Base-by-base conservation (phyloP, 2,888 invertebrate genomes). In the Cataglyphis rosenhaueri region DNA sequence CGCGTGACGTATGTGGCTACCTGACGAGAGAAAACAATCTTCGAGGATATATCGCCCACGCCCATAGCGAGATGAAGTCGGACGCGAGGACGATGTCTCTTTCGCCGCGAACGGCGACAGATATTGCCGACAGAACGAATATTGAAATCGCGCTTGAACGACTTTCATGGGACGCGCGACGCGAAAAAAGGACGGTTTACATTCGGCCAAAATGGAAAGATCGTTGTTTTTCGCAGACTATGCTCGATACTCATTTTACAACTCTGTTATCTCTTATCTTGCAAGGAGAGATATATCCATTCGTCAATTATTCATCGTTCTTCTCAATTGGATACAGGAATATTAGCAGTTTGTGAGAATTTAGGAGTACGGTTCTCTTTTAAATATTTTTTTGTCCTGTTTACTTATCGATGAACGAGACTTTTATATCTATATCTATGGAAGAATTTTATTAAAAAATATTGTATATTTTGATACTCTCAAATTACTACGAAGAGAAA, bases 11-110 rank as follows among this genome's bases (percentile, higher is more conserved):
- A 94, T 94, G 94, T 92, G 94, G 94, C 94, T 93, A 94, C 94
- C 94, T 94, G 94, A 94, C 93, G 94, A 94, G 94, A 94, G 94
- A 94, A 94, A 94, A 94, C 94, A 94, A 94, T 94, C 94, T 94
- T 94, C 93, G 93, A 92, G 92, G 92, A 94, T 93, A 92, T 94
- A 94, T 94, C 93, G 94, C 90, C 92, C 90, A 89, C 84, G 86
- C 87, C 87, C 85, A 88, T 82, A 78, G 78, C 84, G 83, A 61
- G 85, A 81, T 76, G 55, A 35, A 55, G 41, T 52, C 73, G 65
- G 38, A 25, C 44, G 44, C 52, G 61, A 66, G 32, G 52, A 61
- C 66, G 65, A 5, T 52, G 25, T 52, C 61, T 64, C 61, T 68
- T 61, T 62, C 10, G 12, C 18, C 59, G 66, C 32, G 57, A 82